A percentile compares a stretch with the other conserved stretches of the same genome.
phyloP scores from a whole-genome alignment of 2,888 invertebrate species.

The Hirtodrosophila cameraria region DNA sequence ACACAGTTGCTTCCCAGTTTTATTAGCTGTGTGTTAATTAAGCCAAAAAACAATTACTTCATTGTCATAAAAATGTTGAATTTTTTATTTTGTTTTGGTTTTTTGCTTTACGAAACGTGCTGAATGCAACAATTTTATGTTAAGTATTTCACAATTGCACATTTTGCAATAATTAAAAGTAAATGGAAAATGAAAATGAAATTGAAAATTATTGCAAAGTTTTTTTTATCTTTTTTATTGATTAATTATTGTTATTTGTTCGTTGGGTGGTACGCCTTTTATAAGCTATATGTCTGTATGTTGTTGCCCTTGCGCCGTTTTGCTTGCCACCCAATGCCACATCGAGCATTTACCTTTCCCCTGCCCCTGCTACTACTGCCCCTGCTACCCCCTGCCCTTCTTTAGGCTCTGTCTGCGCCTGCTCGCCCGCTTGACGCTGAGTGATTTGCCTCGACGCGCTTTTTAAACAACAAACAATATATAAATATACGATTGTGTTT shows the following conservation, averaged over 20 bases:
- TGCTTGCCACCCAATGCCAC: slow-evolving; percentile 29
- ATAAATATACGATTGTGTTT: slow-evolving; percentile 35
- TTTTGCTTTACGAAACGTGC: slow-evolving; percentile 35
- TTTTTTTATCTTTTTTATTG: no score
- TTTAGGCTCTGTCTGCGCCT: no score
- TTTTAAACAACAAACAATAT: slow-evolving; percentile 57
- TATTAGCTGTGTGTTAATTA: slow-evolving; percentile 58
- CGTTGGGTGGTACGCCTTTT: slow-evolving; percentile 2
- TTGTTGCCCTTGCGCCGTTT: slow-evolving; percentile 39
- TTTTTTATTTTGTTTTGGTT: slow-evolving; percentile 16
- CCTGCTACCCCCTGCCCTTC: slow-evolving; percentile 33
- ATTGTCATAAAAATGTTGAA: slow-evolving; percentile 34
- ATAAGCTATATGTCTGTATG: neutral
- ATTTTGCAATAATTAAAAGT: slow-evolving; percentile 3
- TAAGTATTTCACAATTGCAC: slow-evolving; percentile 34
- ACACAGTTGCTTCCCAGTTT: slow-evolving; percentile 42
- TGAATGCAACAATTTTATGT: slow-evolving; percentile 32
- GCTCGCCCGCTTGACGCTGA: slow-evolving; percentile 50
- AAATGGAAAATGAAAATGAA: slow-evolving; percentile 25
- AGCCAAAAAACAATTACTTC: slow-evolving; percentile 63
- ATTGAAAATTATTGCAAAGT: slow-evolving; percentile 28
- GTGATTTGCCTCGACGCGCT: slow-evolving; percentile 69
- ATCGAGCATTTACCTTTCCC: slow-evolving; percentile 25
- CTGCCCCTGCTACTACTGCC: neutral
- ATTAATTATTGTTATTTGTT: slow-evolving; percentile 16